Evolutionary conservation across 2,113 vertebrate species (phyloP).

Genomic region (Taxidea taxus): DNA sequence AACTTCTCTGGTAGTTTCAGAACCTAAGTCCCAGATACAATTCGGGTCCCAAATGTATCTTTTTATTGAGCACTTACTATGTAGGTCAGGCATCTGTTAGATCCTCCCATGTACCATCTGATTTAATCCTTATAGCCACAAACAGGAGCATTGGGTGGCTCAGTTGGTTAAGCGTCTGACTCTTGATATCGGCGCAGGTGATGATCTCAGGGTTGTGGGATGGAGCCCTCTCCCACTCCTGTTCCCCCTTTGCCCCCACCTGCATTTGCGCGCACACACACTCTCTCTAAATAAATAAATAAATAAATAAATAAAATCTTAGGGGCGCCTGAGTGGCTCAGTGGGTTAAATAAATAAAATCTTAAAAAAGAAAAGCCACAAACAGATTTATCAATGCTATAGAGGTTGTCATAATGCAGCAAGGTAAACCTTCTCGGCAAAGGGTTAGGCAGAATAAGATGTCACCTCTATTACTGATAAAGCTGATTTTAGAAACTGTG

Average conservation of each 20-base stretch:
- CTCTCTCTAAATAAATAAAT: background rate
- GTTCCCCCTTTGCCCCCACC: too few relatives aligned
- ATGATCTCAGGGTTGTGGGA: background rate
- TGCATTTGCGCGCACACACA: too few relatives aligned
- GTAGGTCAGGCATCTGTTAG: background rate
- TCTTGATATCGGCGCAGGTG: background rate
- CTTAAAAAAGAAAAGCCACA: background rate
- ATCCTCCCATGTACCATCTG: background rate
- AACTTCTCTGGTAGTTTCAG: background rate
- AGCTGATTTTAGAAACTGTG: background rate
- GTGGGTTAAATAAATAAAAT: background rate
- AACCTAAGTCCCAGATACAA: background rate
- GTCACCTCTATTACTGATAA: background rate
- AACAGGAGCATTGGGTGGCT: background rate
- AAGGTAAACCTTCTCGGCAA: background rate
- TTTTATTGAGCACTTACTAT: background rate
- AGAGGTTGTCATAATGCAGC: background rate
- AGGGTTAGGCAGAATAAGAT: background rate
- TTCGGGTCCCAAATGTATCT: background rate
- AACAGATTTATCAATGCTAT: background rate
- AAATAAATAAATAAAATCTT: too few relatives aligned
- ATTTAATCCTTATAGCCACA: background rate
- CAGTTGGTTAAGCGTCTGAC: background rate
- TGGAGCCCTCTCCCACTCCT: background rate
- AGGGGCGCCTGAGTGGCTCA: too few relatives aligned